phyloP scores from a whole-genome alignment of 2,113 vertebrate species.

The Daboia siamensis region DNA sequence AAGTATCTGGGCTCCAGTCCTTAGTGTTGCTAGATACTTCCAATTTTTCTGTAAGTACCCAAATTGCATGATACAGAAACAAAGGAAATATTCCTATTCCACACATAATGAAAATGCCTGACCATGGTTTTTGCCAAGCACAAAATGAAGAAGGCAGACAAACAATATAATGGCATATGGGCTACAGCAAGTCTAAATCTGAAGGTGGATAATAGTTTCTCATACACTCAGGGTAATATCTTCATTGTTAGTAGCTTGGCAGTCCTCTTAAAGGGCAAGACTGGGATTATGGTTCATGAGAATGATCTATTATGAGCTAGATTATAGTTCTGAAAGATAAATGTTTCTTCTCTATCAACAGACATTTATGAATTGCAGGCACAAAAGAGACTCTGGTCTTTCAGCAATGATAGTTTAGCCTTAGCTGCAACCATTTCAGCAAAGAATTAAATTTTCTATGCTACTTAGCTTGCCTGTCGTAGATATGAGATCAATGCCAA shows the following conservation, averaged over 20 bases:
- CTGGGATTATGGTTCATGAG: not conserved
- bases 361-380: not conserved
- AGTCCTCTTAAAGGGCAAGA: not conserved
- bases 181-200: not conserved
- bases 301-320: not conserved
- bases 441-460: not conserved
- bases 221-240: not conserved
- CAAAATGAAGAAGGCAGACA: not conserved
- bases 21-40: not conserved
- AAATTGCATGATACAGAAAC: not conserved
- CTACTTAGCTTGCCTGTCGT: not conserved
- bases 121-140: not conserved
- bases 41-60: not conserved
- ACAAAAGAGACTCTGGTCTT: not conserved
- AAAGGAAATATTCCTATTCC: not conserved
- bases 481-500: not conserved
- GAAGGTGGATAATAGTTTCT: too few relatives aligned
- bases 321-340: not conserved
- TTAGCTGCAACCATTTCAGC: too few relatives aligned
- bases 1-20: not conserved
- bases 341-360: not conserved
- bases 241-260: not conserved
- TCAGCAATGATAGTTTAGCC: not conserved
- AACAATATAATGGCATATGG: not conserved
- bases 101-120: not conserved